These are phyloP conservation scores for Sycophaga agraensis DNA, from an alignment of 1,140 invertebrate genomes.

Conservation along the genomic window DNA sequence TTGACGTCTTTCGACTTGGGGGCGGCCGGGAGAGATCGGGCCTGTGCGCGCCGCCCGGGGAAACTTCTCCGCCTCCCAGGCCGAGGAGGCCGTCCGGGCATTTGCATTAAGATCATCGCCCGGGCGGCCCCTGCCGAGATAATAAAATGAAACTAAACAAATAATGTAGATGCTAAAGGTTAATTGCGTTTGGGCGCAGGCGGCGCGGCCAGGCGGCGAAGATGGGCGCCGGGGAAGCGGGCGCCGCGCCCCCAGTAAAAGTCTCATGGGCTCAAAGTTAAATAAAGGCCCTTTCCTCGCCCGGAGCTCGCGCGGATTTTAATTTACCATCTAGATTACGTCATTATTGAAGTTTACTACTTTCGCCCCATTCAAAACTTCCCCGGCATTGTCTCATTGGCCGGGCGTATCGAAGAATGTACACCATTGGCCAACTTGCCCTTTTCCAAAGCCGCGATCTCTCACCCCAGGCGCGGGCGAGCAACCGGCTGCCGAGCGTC, in stretches of 20 bases:
- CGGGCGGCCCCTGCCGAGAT: constrained; percentile 46
- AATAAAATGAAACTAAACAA: constrained; percentile 57
- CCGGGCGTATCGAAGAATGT: too few species aligned
- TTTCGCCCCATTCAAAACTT: constrained; percentile 26
- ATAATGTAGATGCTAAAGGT: constrained; percentile 55
- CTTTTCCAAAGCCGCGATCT: too few species aligned
- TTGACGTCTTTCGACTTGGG: too few species aligned
- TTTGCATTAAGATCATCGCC: constrained; percentile 55
- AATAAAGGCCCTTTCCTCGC: constrained; percentile 24
- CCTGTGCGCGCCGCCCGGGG: too few species aligned
- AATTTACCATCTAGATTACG: constrained; percentile 31
- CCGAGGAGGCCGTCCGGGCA: constrained; percentile 19
- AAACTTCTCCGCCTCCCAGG: too few species aligned
- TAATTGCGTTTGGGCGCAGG: constrained; percentile 47
- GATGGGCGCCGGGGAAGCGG: constrained; percentile 21
- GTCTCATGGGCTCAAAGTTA: constrained; percentile 29
- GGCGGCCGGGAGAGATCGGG: too few species aligned
- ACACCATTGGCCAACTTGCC: too few species aligned
- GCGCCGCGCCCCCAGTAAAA: constrained; percentile 31
- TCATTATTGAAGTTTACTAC: constrained; percentile 31
- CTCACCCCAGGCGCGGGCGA: too few species aligned
- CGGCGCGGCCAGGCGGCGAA: not conserved
- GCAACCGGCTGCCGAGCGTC: too few species aligned
- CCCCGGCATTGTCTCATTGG: constrained; percentile 18
- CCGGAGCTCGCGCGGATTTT: constrained; percentile 26